Percentiles rank a stretch among this genome's conserved stretches.
These are phyloP conservation scores for Motacilla alba DNA, from an alignment of 2,113 vertebrate genomes.

Conservation along the genomic window DNA sequence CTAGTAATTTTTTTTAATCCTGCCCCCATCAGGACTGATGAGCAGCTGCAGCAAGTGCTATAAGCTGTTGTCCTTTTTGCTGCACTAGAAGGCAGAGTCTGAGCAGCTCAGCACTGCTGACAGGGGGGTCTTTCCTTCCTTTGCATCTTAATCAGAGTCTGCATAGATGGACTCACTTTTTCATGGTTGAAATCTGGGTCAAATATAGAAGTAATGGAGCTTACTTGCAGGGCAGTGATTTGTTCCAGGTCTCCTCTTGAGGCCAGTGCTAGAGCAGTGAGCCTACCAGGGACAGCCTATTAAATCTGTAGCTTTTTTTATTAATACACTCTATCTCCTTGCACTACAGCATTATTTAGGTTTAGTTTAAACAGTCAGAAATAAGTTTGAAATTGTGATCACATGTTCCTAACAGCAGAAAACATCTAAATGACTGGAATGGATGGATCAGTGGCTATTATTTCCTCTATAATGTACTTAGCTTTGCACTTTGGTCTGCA, in stretches of 20 bases:
- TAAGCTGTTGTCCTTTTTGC: background rate
- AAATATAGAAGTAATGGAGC: background rate
- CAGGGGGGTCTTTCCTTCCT: background rate
- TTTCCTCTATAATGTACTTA: background rate
- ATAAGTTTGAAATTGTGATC: background rate
- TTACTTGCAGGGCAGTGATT: background rate
- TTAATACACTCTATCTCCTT: background rate
- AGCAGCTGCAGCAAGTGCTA: fast-evolving
- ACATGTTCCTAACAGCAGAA: background rate
- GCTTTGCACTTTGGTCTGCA: no score
- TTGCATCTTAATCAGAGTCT: background rate
- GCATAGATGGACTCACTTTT: background rate
- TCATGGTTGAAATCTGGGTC: background rate
- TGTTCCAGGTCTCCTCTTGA: background rate
- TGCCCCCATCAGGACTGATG: background rate
- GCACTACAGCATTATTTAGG: background rate
- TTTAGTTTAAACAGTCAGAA: background rate
- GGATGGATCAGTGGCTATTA: background rate
- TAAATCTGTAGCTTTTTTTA: background rate
- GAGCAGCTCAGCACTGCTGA: background rate
- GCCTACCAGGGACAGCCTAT: background rate
- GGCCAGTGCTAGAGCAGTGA: background rate
- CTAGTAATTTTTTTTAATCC: background rate
- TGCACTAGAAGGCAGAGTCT: background rate
- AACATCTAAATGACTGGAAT: background rate